Percentiles rank a stretch among this genome's conserved stretches.
Evolutionary conservation across 2,888 invertebrate genomes (phyloP).

Genomic region (Cybosia mesomella): DNA sequence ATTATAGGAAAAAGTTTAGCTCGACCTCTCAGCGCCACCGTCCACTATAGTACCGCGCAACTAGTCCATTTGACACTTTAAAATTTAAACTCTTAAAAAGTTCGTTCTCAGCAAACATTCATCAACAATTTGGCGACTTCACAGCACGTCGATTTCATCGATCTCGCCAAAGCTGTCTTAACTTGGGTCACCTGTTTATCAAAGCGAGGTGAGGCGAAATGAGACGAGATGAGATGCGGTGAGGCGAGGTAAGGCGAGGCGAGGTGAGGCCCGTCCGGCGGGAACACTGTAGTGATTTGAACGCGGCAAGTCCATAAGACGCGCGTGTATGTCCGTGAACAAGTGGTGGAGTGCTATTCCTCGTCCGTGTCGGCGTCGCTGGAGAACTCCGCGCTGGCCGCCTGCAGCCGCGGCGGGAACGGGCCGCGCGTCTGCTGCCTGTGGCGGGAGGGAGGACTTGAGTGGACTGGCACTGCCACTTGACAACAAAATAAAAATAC

Average conservation of each 20-base stretch:
- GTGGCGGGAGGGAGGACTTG: slow-evolving; percentile 38
- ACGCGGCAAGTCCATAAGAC: neutral
- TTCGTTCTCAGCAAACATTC: neutral
- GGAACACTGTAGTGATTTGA: neutral
- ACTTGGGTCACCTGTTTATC: neutral
- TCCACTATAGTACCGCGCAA: neutral
- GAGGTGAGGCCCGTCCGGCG: neutral
- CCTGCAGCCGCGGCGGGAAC: slow-evolving; percentile 88
- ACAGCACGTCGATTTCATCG: neutral
- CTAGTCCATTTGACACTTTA: neutral
- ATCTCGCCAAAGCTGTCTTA: neutral
- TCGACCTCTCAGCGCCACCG: neutral
- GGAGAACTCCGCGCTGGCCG: slow-evolving; percentile 89
- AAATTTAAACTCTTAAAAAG: neutral
- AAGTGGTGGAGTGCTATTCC: slow-evolving; percentile 86
- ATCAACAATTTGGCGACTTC: slow-evolving; percentile 1
- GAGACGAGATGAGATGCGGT: too few species aligned
- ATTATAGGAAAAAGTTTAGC: neutral
- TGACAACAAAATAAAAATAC: too few species aligned
- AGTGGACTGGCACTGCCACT: too few species aligned
- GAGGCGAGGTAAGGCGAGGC: too few species aligned
- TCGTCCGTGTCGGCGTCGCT: slow-evolving; percentile 91
- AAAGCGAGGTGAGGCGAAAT: too few species aligned
- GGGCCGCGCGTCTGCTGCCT: slow-evolving; percentile 92
- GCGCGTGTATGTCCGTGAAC: neutral